These are phyloP conservation scores for Troides helena DNA, from an alignment of 2,888 invertebrate genomes.

Conservation along the genomic window DNA sequence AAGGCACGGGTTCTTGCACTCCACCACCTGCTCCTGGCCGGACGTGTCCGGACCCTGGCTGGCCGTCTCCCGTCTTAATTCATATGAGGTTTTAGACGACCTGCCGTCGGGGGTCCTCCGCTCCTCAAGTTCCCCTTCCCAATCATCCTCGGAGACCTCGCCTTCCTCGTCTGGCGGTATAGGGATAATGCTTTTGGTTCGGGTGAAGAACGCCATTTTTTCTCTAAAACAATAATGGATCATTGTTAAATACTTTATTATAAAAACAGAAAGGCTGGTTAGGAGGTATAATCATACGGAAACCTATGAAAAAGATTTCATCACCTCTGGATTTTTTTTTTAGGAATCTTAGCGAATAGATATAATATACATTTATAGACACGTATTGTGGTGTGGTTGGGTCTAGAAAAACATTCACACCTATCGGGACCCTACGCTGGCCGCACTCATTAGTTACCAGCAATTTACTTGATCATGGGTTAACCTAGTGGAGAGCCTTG, in stretches of 20 bases:
- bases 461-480: too few species aligned
- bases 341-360: too few species aligned
- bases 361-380: too few species aligned
- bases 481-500: too few species aligned
- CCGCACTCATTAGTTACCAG: too few species aligned
- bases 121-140: conserved; percentile 70
- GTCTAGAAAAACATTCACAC: too few species aligned
- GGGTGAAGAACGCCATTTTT: conserved; percentile 97
- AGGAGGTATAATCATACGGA: too few species aligned
- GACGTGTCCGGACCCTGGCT: conserved; percentile 14
- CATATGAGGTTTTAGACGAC: conserved; percentile 72
- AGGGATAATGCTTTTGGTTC: conserved; percentile 87
- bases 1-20: conserved; percentile 57
- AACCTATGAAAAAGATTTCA: too few species aligned
- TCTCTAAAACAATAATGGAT: conserved; percentile 82
- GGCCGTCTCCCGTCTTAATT: conserved; percentile 48
- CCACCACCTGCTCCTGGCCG: conserved; percentile 46
- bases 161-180: conserved; percentile 85
- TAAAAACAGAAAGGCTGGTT: too few species aligned
- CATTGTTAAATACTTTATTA: neutral
- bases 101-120: conserved; percentile 70
- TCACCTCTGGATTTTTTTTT: too few species aligned
- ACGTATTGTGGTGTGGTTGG: too few species aligned
- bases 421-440: too few species aligned
- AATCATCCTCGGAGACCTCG: conserved; percentile 71